Evolutionary conservation across 1,140 invertebrate species (phyloP).

Genomic region (Orchesella cincta): DNA sequence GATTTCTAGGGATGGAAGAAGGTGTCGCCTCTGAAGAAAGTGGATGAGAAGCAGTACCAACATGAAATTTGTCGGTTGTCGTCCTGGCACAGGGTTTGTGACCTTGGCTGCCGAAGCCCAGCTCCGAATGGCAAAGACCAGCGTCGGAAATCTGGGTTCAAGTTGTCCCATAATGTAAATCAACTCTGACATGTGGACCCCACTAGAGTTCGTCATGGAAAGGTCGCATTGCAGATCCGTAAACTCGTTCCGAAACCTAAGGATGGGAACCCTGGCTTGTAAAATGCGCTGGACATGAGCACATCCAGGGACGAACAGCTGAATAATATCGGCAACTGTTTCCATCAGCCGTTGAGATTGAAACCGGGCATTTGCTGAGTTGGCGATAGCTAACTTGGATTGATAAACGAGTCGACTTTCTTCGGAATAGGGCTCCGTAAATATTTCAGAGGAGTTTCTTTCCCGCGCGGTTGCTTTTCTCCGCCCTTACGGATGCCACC

Average conservation of each 20-base stretch:
- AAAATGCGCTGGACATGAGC: constrained; percentile 66
- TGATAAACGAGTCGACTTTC: constrained; percentile 60
- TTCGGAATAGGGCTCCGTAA: neutral
- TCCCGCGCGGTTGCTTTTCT: constrained; percentile 68
- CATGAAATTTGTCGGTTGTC: constrained; percentile 84
- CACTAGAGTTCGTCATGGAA: constrained; percentile 76
- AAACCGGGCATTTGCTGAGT: constrained; percentile 58
- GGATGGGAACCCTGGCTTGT: constrained; percentile 81
- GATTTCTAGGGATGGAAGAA: constrained; percentile 67
- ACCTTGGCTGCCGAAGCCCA: constrained; percentile 72
- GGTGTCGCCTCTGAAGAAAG: constrained; percentile 71
- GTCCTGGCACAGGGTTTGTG: constrained; percentile 71
- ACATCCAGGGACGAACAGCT: constrained; percentile 74
- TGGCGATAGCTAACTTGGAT: constrained; percentile 66
- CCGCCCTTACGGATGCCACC: constrained; percentile 82
- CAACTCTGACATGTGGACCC: constrained; percentile 81
- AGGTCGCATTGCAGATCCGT: constrained; percentile 80
- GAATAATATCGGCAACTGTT: constrained; percentile 66
- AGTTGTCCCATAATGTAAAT: constrained; percentile 71
- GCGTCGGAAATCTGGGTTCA: constrained; percentile 71
- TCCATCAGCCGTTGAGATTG: constrained; percentile 70
- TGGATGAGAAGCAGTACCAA: constrained; percentile 77
- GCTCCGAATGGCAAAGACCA: constrained; percentile 71
- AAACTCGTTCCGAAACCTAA: constrained; percentile 75
- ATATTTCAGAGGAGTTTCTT: constrained; percentile 54